Conservation (phyloP, 2,113 vertebrate species). For the Balaeniceps rex region DNA sequence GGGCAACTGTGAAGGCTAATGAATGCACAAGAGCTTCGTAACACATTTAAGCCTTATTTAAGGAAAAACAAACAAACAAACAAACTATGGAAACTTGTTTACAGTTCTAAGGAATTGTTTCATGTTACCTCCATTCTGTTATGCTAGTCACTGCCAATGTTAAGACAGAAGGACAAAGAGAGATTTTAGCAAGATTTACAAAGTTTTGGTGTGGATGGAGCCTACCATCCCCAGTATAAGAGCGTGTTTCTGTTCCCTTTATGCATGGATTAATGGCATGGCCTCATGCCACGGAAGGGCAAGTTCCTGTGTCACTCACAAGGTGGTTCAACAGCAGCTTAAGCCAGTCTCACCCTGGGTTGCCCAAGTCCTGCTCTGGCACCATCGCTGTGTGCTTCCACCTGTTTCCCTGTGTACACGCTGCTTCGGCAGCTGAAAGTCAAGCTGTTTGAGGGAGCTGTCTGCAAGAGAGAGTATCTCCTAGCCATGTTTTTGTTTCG, state of each 20-base stretch:
- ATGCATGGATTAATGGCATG: not conserved
- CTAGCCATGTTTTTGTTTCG: not conserved
- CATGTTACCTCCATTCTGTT: not conserved
- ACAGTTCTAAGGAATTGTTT: not conserved
- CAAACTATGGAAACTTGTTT: not conserved
- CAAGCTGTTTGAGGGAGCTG: not conserved
- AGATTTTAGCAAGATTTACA: not conserved
- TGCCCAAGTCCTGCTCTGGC: not conserved
- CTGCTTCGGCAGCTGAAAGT: not conserved
- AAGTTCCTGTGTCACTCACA: not conserved
- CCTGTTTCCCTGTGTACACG: fast-evolving
- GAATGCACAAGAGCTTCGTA: not conserved
- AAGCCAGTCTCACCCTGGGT: not conserved
- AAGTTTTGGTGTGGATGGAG: not conserved
- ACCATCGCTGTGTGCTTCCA: fast-evolving
- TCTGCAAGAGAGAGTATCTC: not conserved
- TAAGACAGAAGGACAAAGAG: not conserved
- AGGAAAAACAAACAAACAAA: not conserved
- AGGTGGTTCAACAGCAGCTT: not conserved
- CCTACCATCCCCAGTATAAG: not conserved
- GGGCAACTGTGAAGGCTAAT: not conserved
- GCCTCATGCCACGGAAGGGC: not conserved
- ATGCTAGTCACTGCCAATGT: fast-evolving
- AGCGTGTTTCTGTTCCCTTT: not conserved
- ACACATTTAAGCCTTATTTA: not conserved